phyloP scores from a whole-genome alignment of 2,113 vertebrate species.

The Tragelaphus imberbis region DNA sequence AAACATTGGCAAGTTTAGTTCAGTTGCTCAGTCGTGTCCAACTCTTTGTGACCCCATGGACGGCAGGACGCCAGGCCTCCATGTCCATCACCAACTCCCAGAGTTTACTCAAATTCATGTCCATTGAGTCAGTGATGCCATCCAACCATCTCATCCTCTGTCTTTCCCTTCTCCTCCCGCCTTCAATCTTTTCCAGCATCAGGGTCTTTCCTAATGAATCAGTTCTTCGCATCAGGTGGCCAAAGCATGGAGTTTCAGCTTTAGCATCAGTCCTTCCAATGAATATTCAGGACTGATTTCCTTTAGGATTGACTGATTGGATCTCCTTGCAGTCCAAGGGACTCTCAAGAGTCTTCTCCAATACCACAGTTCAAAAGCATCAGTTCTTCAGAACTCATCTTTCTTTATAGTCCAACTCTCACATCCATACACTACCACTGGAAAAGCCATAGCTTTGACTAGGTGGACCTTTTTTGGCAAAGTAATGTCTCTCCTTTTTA shows the following conservation, averaged over 20 bases:
- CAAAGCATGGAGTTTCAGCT: not conserved
- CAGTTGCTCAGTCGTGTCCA: rapidly evolving
- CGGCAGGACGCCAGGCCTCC: not conserved
- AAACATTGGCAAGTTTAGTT: not conserved
- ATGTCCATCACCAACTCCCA: not conserved
- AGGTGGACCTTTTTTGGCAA: not conserved
- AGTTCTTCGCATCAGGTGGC: not conserved
- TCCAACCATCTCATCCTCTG: not conserved
- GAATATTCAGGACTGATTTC: not conserved
- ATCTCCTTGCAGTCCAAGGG: not conserved
- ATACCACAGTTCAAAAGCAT: not conserved
- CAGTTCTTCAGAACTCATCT: not conserved
- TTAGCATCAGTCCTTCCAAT: not conserved
- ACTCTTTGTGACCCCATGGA: not conserved
- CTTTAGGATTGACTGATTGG: not conserved
- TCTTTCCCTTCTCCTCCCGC: not conserved
- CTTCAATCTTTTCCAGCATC: not conserved
- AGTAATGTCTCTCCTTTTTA: not conserved
- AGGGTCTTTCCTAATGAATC: not conserved
- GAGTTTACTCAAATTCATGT: not conserved
- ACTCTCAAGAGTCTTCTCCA: not conserved
- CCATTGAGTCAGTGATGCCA: not conserved
- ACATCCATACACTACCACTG: not conserved
- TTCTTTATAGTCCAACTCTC: not conserved
- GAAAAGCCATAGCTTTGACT: not conserved